Evolutionary conservation across 1,140 invertebrate genomes (phyloP), one percentile per base, ranked within the genome.

Genomic region (Pachyrhynchus sulphureomaculatus): DNA sequence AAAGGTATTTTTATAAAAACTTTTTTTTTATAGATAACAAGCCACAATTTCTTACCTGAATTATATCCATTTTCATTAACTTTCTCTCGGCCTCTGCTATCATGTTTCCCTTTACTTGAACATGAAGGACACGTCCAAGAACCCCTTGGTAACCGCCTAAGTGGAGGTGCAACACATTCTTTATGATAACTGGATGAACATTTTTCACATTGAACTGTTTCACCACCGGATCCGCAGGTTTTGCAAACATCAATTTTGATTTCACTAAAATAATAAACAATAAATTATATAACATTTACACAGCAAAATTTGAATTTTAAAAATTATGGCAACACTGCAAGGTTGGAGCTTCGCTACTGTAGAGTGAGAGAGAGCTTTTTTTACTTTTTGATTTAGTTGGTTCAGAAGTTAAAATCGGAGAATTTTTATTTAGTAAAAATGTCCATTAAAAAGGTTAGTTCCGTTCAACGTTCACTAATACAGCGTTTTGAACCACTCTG

Each of bases 91-190:
- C 47, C 4, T 42, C 20, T 48, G 17, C 41, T 62, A 70, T 74
- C 66, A 68, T 76, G 59, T 68, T 78, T 52, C 42, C 74, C 73
- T 62, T 72, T 72, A 33, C 6, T 33, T 13, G 23, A 42, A 71
- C 86, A 88, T 18, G 76, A 73, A 15, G 76, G 72, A 71, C 86
- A 88, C 9, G 74, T 75, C 86, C 86, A 88, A 23, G 77, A 76
- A 23, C 83, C 81, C 55, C 84, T 75, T 0, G 86, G 86, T 4
- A 80, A 71, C 62, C 83, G 79, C 37, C 78, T 73, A 12, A 86
- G 62, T 1, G 84, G 82, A 15, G 86, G 86, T 48, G 80, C 78
- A 13, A 83, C 71, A 67, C 86, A 88, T 49, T 82, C 78, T 13
- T 83, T 71, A 67, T 88, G 86, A 68, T 78, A 86, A 47, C 72